Conservation (phyloP, 2,888 invertebrate genomes). For the Synanthedon tipuliformis region DNA sequence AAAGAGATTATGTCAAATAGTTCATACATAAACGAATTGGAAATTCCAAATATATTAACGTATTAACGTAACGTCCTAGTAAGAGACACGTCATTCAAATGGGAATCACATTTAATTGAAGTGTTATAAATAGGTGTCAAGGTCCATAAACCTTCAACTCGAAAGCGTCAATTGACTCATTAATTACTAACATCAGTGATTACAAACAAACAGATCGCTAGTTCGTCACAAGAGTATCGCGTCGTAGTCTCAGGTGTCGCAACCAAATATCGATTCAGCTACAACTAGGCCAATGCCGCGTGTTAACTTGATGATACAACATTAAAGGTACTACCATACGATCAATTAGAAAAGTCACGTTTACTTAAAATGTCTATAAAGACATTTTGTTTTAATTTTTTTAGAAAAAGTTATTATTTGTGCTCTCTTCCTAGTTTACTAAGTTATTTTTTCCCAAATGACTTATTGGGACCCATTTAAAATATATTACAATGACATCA, state of each 20-base stretch:
- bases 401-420: too few relatives aligned
- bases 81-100: neutral
- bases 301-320: slow-evolving; percentile 4
- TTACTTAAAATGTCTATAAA: neutral
- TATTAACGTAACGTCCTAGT: too few relatives aligned
- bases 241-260: slow-evolving; percentile 19
- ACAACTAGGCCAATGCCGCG: slow-evolving; percentile 51
- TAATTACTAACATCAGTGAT: slow-evolving; percentile 11
- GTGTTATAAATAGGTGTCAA: slow-evolving; percentile 23
- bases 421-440: too few relatives aligned
- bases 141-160: slow-evolving; percentile 14
- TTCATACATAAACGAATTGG: too few relatives aligned
- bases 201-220: slow-evolving; percentile 8
- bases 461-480: too few relatives aligned
- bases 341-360: neutral
- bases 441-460: too few relatives aligned
- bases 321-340: neutral
- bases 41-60: too few relatives aligned
- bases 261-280: slow-evolving; percentile 50
- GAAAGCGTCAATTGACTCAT: slow-evolving; percentile 25
- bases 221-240: slow-evolving; percentile 28
- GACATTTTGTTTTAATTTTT: too few relatives aligned
- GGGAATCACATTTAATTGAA: neutral
- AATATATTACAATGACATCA: too few relatives aligned
- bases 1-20: too few relatives aligned